Percentiles rank a stretch among this genome's conserved stretches.
Evolutionary conservation across 2,888 invertebrate genomes (phyloP).

Genomic region (Diaperis boleti): DNA sequence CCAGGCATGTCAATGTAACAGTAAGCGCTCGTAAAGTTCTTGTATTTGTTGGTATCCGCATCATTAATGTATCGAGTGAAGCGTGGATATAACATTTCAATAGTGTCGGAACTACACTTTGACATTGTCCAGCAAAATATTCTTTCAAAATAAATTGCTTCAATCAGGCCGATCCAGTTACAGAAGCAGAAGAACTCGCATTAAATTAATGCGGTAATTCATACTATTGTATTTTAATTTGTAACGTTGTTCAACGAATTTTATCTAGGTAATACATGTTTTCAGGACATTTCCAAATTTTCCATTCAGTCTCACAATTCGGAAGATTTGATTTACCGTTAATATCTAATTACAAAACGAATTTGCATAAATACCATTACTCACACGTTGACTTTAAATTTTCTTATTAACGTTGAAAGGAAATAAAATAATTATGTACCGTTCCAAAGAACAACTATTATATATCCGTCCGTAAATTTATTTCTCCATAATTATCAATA

Average conservation of each 20-base stretch:
- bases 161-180: constrained; percentile 7
- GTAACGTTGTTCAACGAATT: constrained; percentile 5
- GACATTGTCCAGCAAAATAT: too few relatives aligned
- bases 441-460: constrained; percentile 11
- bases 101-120: too few relatives aligned
- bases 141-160: background rate
- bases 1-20: constrained; percentile 25
- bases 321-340: constrained; percentile 28
- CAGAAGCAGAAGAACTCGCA: constrained; percentile 14
- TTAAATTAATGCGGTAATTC: constrained; percentile 25
- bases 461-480: constrained; percentile 15
- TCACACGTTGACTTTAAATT: constrained; percentile 10
- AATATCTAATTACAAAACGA: constrained; percentile 12
- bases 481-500: constrained; percentile 6
- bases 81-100: too few relatives aligned
- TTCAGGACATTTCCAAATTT: constrained; percentile 5
- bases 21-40: constrained; percentile 21
- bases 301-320: constrained; percentile 8
- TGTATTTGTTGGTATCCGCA: constrained; percentile 10
- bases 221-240: too few relatives aligned
- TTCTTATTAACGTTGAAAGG: constrained; percentile 11
- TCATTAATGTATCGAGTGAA: too few relatives aligned
- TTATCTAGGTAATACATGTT: constrained; percentile 11
- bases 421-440: constrained; percentile 35
- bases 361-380: constrained; percentile 31